A percentile compares a stretch with the other conserved stretches of the same genome.
These are phyloP conservation scores for Brachionichthys hirsutus DNA, from an alignment of 2,113 vertebrate genomes.

Conservation along the genomic window DNA sequence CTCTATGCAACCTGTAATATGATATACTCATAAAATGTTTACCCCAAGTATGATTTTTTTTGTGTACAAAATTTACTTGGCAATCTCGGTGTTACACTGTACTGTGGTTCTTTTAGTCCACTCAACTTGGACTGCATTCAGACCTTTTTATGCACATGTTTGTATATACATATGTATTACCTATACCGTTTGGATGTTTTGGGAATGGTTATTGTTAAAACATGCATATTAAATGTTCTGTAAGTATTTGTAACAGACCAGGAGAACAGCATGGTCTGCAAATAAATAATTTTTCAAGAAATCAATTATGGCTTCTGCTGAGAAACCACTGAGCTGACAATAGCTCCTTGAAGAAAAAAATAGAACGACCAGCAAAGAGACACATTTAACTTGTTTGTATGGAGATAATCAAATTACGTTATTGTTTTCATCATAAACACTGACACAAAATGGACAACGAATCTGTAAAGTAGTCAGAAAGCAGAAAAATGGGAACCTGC, in stretches of 20 bases:
- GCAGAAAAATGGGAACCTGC: too few species aligned
- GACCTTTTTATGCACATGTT: slow-evolving; percentile 64
- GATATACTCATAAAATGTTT: slow-evolving; percentile 44
- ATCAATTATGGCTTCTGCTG: neutral
- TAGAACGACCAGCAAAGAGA: too few species aligned
- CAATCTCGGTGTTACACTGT: slow-evolving; percentile 35
- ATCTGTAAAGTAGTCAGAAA: too few species aligned
- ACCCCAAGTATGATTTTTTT: slow-evolving; percentile 17
- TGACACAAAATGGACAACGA: too few species aligned
- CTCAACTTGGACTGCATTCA: slow-evolving; percentile 46
- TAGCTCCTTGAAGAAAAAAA: too few species aligned
- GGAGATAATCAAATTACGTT: too few species aligned
- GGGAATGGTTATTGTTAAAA: slow-evolving; percentile 61
- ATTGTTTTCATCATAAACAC: too few species aligned
- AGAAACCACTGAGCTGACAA: too few species aligned
- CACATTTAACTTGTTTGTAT: too few species aligned
- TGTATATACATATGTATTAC: slow-evolving; percentile 76
- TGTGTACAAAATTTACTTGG: slow-evolving; percentile 43
- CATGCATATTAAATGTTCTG: slow-evolving; percentile 53
- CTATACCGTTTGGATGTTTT: slow-evolving; percentile 63
- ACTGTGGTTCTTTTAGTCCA: slow-evolving; percentile 39
- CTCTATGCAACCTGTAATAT: slow-evolving; percentile 71
- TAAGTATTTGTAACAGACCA: slow-evolving; percentile 66
- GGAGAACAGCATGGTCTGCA: slow-evolving; percentile 57
- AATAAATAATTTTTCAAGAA: slow-evolving; percentile 72